phyloP scores from a whole-genome alignment of 1,140 invertebrate species.

The Glossosoma conforme region DNA sequence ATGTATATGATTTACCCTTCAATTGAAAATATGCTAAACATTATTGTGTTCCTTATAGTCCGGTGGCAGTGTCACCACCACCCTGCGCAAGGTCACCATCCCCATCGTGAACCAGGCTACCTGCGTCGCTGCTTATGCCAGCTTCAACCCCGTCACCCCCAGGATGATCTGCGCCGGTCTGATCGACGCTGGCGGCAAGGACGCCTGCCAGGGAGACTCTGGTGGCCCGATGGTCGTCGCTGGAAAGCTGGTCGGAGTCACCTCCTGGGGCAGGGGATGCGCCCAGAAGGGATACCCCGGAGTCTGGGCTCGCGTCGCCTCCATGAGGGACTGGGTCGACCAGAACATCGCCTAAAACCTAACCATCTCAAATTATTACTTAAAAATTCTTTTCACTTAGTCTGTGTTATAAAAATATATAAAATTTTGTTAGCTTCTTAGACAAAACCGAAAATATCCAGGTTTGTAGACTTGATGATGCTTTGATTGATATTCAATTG shows the following conservation, averaged over 20 bases:
- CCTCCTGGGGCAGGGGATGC: slow-evolving; percentile 47
- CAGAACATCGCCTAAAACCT: too few species aligned
- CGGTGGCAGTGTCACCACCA: slow-evolving; percentile 26
- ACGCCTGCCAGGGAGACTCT: slow-evolving; percentile 35
- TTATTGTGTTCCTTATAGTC: slow-evolving; percentile 9
- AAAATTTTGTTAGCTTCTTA: too few species aligned
- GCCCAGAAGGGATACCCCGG: slow-evolving; percentile 50
- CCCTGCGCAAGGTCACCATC: slow-evolving; percentile 38
- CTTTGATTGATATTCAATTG: too few species aligned
- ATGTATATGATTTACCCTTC: neutral
- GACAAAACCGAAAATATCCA: too few species aligned
- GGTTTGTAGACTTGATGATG: too few species aligned
- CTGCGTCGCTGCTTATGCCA: slow-evolving; percentile 34
- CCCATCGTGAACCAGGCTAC: slow-evolving; percentile 33
- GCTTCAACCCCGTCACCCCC: slow-evolving; percentile 33
- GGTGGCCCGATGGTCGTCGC: slow-evolving; percentile 36
- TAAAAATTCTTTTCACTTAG: too few species aligned
- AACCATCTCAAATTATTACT: too few species aligned
- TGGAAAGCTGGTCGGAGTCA: slow-evolving; percentile 40
- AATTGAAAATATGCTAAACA: neutral
- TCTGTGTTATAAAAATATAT: too few species aligned
- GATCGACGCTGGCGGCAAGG: slow-evolving; percentile 30
- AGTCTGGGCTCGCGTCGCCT: slow-evolving; percentile 56
- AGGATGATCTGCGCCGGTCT: slow-evolving; percentile 53
- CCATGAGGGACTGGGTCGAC: too few species aligned